phyloP scores from a whole-genome alignment of 1,140 invertebrate species.

The Zaprionus taronus region DNA sequence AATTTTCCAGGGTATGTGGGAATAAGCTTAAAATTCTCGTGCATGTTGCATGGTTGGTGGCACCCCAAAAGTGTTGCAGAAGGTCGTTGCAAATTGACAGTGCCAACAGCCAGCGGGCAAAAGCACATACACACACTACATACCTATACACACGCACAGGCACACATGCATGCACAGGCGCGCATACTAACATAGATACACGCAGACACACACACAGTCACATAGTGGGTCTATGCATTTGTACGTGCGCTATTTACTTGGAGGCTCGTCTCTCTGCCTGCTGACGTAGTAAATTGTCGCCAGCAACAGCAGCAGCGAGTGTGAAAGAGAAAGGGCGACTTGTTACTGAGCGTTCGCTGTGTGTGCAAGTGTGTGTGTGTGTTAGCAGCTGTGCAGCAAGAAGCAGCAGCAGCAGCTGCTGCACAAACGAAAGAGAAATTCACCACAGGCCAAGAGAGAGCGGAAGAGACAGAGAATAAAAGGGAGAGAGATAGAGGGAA shows the following conservation, averaged over 20 bases:
- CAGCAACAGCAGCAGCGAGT: conserved; percentile 34
- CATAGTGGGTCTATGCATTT: conserved; percentile 3
- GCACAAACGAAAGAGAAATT: conserved; percentile 45
- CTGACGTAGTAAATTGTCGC: conserved; percentile 76
- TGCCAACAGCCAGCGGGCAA: conserved; percentile 38
- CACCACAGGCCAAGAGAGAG: conserved; percentile 46
- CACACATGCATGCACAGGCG: conserved; percentile 12
- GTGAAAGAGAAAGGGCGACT: conserved; percentile 14
- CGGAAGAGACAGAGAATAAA: conserved; percentile 1
- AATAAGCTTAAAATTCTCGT: neutral
- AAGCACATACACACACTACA: conserved; percentile 5
- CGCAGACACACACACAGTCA: conserved; percentile 15
- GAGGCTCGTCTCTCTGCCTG: conserved; percentile 71
- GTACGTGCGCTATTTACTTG: conserved; percentile 67
- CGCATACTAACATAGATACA: neutral
- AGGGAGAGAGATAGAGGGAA: conserved; percentile 9
- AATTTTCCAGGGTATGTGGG: neutral
- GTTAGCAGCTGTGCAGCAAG: conserved; percentile 72
- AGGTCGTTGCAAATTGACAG: conserved; percentile 61
- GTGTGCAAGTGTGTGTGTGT: conserved; percentile 26
- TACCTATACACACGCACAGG: neutral
- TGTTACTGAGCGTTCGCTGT: neutral
- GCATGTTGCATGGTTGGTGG: conserved; percentile 60
- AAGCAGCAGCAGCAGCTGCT: conserved; percentile 50
- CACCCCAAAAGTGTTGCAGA: conserved; percentile 56